phyloP scores from a whole-genome alignment of 2,113 vertebrate genomes.

The Actenoides lindsayi region DNA sequence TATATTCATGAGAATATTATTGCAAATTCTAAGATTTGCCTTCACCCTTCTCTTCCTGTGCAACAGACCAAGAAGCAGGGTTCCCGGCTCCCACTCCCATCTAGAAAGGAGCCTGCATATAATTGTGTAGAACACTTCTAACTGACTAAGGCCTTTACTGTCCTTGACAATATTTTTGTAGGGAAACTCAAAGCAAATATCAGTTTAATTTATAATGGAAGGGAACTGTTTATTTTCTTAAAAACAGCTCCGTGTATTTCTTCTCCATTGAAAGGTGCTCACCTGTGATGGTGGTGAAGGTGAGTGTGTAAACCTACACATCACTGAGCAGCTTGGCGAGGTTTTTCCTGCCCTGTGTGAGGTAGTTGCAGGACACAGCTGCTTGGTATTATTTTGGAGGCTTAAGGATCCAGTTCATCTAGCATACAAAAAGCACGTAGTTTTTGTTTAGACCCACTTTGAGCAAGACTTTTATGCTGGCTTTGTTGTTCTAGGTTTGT shows the following conservation, averaged over 20 bases:
- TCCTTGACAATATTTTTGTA: neutral
- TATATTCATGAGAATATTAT: neutral
- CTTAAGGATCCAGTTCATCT: neutral
- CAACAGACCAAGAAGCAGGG: neutral
- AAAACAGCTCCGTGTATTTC: neutral
- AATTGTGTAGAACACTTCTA: neutral
- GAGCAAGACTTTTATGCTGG: neutral
- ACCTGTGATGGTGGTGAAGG: neutral
- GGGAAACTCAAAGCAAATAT: neutral
- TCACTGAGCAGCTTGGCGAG: neutral
- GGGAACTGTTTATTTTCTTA: neutral
- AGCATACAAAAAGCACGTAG: neutral
- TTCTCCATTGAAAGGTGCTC: neutral
- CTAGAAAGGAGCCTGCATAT: neutral
- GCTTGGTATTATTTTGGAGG: neutral
- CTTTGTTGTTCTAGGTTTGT: neutral
- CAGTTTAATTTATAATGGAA: neutral
- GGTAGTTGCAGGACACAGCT: neutral
- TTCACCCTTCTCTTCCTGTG: neutral
- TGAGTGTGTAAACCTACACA: neutral
- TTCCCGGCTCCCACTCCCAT: neutral
- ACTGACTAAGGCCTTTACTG: neutral
- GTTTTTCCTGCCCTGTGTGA: neutral
- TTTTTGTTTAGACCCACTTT: neutral
- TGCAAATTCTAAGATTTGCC: neutral